Evolutionary conservation across 2,888 invertebrate species (phyloP), one percentile per base, ranked within the genome.

Genomic region (Sericinus montela): DNA sequence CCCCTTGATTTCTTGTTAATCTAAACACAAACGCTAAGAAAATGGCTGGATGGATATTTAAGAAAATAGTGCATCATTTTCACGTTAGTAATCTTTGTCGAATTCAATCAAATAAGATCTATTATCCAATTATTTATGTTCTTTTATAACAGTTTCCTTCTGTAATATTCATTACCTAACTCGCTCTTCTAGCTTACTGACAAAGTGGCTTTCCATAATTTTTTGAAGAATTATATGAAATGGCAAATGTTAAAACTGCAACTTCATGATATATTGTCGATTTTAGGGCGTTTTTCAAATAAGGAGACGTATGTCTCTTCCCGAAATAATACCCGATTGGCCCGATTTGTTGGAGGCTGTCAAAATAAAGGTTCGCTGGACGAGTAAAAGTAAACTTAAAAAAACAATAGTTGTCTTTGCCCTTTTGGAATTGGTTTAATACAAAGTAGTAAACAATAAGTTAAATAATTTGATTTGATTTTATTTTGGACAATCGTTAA

Each of bases 281-380:
- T 90, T 91, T 81, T 91, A 92, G 92, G 92, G 90, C 75, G 85
- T 92, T 79, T 92, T 91, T 91, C 89, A 91, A 74, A 92, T 91
- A 83, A 90, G 90, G 85, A 91, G 93, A 88, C 91, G 92, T 67
- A 91, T 91, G 87, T 91, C 92, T 85, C 90, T 93, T 62, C 89
- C 90, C 75, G 93, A 93, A 89, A 81, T 94, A 76, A 93, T 94
- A 81, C 93, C 93, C 70, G 94, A 94, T 90, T 95, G 94, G 94
- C 94, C 94, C 73, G 91, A 80, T 69, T 92, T 95, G 83, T 85
- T 90, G 84, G 90, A 90, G 82, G 83, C 90, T 87, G 90, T 90
- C 79, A 91, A 90, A 90, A 85, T 87, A 83, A 92, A 92, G 92
- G 92, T 92, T 92, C 91, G 92, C 75, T 70, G 72, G 71, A 73